Evolutionary conservation across 2,113 vertebrate genomes (phyloP), one percentile per base, ranked within the genome.

Genomic region (Eptesicus fuscus): DNA sequence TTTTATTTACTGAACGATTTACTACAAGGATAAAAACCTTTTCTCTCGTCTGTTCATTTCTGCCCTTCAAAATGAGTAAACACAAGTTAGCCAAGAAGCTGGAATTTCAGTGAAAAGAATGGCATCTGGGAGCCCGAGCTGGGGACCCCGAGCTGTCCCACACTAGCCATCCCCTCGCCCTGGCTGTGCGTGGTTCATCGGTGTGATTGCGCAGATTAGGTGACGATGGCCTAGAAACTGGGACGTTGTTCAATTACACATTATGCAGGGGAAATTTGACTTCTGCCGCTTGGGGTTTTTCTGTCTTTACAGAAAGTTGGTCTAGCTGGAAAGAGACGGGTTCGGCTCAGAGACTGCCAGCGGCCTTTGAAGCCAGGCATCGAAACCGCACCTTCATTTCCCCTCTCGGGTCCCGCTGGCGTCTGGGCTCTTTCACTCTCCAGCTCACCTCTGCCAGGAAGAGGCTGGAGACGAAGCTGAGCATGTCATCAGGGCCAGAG

Each of bases 401-500:
- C 13, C 91, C 9, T 94, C 97, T 1, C 88, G 92, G 97, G 88
- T 88, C 56, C 59, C 91, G 85, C 80, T 78, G 44, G 83, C 95
- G 74, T 95, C 97, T 97, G 91, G 93, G 88, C 2, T 80, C 0
- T 16, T 97, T 98, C 95, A 83, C 93, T 78, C 87, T 97, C 84
- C 79, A 77, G 88, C 86, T 90, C 80, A 70, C 20, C 95, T 97
- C 95, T 97, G 93, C 97, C 96, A 96, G 97, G 97, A 98, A 98
- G 96, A 97, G 94, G 67, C 94, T 42, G 95, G 96, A 97, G 96
- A 91, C 4, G 18, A 42, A 17, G 35, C 78, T 82, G 78, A 30
- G 59, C 2, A 10, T 61, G 35, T 96, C 18, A 88, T 67, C 88
- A n/a, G 92, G 0, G n/a, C 98, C 94, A 96, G 83, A 96, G 94